Percentiles rank a stretch among this genome's conserved stretches.
Conservation (phyloP, 1,140 invertebrate genomes). For the Pinna nobilis region DNA sequence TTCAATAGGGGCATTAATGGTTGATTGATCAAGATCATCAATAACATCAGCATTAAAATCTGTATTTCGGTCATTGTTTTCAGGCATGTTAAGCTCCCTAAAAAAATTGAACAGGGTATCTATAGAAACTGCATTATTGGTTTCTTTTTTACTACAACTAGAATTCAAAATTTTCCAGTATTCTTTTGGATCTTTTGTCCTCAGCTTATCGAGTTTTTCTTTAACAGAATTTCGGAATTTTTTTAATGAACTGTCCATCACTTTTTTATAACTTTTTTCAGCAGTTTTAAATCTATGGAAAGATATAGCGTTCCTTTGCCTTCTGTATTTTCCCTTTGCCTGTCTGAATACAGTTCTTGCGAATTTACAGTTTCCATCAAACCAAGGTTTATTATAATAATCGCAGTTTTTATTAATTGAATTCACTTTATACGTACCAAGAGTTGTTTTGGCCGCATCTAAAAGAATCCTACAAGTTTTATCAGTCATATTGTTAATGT, state of each 20-base stretch:
- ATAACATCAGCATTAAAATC: neutral
- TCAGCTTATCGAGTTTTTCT: neutral
- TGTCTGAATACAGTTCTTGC: neutral
- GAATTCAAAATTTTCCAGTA: neutral
- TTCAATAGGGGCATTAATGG: neutral
- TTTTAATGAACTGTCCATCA: neutral
- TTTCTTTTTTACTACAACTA: neutral
- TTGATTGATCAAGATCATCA: neutral
- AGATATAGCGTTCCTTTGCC: neutral
- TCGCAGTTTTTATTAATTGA: neutral
- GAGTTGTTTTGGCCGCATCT: neutral
- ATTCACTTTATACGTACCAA: neutral
- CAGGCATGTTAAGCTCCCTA: too few species aligned
- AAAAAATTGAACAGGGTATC: neutral
- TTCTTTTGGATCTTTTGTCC: neutral
- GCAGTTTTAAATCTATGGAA: neutral
- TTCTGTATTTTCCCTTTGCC: neutral
- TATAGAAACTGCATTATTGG: neutral
- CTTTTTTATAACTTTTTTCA: slow-evolving; percentile 9
- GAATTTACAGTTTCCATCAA: neutral
- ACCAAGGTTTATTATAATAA: neutral
- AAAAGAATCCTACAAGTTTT: neutral
- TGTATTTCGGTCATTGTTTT: neutral
- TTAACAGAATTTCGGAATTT: neutral
- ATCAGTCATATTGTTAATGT: neutral